Percentiles rank a stretch among this genome's conserved stretches.
Evolutionary conservation across 2,888 invertebrate genomes (phyloP).

Genomic region (Microplitis deprimator): DNA sequence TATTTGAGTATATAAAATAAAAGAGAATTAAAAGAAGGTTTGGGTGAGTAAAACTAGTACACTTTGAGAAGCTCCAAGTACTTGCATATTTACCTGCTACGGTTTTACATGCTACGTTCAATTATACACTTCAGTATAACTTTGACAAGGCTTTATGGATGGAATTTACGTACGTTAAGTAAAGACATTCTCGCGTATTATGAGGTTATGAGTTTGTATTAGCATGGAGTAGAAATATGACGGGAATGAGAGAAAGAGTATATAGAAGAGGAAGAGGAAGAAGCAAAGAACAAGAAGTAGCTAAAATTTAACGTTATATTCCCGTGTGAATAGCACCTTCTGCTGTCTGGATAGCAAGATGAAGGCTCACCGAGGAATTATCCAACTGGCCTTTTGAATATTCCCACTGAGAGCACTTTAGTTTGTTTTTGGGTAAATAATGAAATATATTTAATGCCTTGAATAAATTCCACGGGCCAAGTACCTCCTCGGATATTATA

Average conservation of each 20-base stretch:
- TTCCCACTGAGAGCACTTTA: conserved; percentile 27
- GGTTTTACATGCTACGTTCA: not conserved
- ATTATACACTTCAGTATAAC: conserved; percentile 21
- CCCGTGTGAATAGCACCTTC: conserved; percentile 29
- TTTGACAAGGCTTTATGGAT: conserved; percentile 25
- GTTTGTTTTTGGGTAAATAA: conserved; percentile 34
- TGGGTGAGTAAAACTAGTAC: conserved; percentile 29
- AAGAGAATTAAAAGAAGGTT: conserved; percentile 35
- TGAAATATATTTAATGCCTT: conserved; percentile 32
- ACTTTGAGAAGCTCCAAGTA: conserved; percentile 17
- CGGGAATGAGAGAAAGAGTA: not conserved
- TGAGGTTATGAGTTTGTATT: not conserved
- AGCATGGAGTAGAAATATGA: conserved; percentile 3
- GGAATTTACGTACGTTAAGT: conserved; percentile 13
- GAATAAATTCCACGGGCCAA: conserved; percentile 31
- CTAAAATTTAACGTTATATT: conserved; percentile 11
- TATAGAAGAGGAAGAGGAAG: not conserved
- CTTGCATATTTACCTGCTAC: conserved; percentile 22
- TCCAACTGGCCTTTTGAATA: conserved; percentile 27
- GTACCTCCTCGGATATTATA: not conserved
- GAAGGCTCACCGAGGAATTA: conserved; percentile 30
- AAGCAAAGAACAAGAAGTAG: not conserved
- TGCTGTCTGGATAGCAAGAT: conserved; percentile 12
- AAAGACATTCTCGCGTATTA: not conserved
- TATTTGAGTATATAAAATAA: conserved; percentile 31